These are phyloP conservation scores for Zonotrichia albicollis DNA, from an alignment of 2,797 vertebrate species.

Conservation along the genomic window DNA sequence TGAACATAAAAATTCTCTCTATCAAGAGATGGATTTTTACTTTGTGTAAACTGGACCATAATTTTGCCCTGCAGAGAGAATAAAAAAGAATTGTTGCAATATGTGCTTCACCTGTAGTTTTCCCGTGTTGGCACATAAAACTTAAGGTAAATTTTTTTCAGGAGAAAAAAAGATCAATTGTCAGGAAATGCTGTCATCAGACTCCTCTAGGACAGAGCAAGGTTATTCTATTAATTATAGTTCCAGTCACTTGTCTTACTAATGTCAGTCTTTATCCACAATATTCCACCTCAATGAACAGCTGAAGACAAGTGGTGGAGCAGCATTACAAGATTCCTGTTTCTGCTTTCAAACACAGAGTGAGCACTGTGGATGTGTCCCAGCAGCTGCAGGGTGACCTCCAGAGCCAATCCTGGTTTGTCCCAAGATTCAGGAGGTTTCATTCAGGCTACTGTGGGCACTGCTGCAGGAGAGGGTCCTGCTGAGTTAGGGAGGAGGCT, in stretches of 20 bases:
- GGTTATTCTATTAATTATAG: neutral
- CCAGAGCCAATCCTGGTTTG: neutral
- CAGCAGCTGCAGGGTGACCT: neutral
- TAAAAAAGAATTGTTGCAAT: neutral
- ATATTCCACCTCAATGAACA: neutral
- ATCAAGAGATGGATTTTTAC: neutral
- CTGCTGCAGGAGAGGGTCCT: neutral
- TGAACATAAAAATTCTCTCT: neutral
- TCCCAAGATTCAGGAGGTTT: neutral
- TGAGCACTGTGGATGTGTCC: accelerated
- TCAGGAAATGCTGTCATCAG: neutral
- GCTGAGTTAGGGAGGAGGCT: neutral
- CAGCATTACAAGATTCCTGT: neutral
- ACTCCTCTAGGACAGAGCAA: neutral
- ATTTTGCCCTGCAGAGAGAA: neutral
- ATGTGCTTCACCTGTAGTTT: neutral
- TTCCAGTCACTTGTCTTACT: neutral
- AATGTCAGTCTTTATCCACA: neutral
- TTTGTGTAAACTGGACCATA: neutral
- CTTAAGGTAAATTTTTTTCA: neutral
- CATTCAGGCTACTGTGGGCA: neutral
- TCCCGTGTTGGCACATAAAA: neutral
- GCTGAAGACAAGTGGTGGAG: neutral
- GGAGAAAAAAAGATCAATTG: neutral
- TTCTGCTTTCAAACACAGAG: neutral